A percentile compares a stretch with the other conserved stretches of the same genome.
Evolutionary conservation across 2,888 invertebrate species (phyloP).

Genomic region (Harpalus rufipes): DNA sequence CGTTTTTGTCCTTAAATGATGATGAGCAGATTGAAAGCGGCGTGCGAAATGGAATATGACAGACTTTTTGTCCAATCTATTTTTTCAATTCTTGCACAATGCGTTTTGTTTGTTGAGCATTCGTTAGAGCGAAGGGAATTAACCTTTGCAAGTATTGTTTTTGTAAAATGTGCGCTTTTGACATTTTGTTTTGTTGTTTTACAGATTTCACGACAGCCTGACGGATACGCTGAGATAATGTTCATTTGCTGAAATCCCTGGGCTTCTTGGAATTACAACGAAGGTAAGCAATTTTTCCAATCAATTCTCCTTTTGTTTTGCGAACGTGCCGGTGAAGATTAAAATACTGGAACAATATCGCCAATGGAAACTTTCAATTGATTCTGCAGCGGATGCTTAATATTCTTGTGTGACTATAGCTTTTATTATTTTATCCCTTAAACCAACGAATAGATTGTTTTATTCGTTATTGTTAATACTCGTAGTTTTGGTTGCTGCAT

Average conservation of each 20-base stretch:
- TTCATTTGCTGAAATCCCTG: conserved; percentile 50
- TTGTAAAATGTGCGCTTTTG: neutral
- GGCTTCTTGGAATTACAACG: conserved; percentile 48
- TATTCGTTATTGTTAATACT: neutral
- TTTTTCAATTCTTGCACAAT: conserved; percentile 54
- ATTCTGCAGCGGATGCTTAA: neutral
- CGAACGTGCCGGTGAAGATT: conserved; percentile 15
- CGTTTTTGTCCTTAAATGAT: conserved; percentile 10
- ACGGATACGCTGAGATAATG: conserved; percentile 57
- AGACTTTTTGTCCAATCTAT: conserved; percentile 17
- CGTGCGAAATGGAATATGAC: conserved; percentile 48
- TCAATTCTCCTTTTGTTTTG: conserved; percentile 29
- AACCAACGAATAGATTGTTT: neutral
- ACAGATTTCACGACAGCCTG: conserved; percentile 44
- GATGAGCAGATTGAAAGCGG: conserved; percentile 19
- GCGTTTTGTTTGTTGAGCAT: conserved; percentile 46
- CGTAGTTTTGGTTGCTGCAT: neutral
- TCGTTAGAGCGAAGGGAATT: conserved; percentile 36
- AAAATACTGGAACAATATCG: conserved; percentile 16
- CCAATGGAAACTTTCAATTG: conserved; percentile 18
- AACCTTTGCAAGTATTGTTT: conserved; percentile 30
- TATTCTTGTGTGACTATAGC: neutral
- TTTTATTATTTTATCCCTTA: neutral
- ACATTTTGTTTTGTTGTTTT: conserved; percentile 43
- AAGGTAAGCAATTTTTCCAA: conserved; percentile 43